phyloP scores from a whole-genome alignment of 2,113 vertebrate genomes.

The Calidris pygmaea region DNA sequence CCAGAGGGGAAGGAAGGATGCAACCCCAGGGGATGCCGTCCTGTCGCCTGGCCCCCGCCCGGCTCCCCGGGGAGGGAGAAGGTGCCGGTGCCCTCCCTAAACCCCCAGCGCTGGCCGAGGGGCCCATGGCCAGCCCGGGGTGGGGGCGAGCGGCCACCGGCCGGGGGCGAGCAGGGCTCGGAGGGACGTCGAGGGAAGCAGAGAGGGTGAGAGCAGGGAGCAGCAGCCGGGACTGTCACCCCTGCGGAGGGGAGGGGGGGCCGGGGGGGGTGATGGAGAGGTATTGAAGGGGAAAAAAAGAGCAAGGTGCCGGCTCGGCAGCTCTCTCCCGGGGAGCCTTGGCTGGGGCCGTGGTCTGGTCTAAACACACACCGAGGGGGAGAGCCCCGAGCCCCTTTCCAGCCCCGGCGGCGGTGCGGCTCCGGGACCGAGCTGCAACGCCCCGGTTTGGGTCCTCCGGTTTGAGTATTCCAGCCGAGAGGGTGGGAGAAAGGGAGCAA shows the following conservation, averaged over 20 bases:
- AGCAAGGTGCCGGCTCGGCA: not conserved
- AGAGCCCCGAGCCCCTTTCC: not conserved
- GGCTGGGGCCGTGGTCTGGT: not conserved
- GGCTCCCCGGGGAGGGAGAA: fast-evolving
- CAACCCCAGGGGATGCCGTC: not conserved
- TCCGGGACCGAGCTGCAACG: not conserved
- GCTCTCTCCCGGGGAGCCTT: not conserved
- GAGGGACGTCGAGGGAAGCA: not conserved
- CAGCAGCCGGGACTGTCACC: fast-evolving
- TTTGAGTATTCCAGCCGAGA: not conserved
- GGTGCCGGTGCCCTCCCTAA: not conserved
- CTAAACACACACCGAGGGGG: not conserved
- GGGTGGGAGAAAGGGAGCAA: not conserved
- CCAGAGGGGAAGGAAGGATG: not conserved
- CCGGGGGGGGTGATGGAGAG: not conserved
- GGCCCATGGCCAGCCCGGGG: too few relatives aligned
- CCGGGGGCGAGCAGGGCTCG: not conserved
- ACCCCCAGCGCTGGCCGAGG: not conserved
- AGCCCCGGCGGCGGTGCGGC: not conserved
- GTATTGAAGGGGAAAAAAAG: not conserved
- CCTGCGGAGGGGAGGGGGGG: not conserved
- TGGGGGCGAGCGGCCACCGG: not conserved
- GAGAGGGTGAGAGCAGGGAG: not conserved
- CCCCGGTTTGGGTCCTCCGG: not conserved
- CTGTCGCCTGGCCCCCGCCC: fast-evolving